Base-by-base conservation (phyloP, 1,140 invertebrate genomes). In the Orussus abietinus region DNA sequence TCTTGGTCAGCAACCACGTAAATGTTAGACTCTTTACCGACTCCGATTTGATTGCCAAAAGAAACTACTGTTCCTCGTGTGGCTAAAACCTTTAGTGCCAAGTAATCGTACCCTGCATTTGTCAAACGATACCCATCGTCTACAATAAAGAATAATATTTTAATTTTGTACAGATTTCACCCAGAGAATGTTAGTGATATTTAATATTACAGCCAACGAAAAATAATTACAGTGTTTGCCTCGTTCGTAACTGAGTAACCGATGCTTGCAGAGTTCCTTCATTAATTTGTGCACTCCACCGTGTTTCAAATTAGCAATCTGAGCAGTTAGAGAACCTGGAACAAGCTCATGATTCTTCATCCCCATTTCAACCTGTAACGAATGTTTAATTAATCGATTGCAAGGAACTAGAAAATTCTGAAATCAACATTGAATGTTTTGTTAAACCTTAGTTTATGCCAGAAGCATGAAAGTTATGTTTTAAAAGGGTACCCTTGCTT, bases 301-400 rank as follows among this genome's bases (percentile, higher is more conserved):
- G 56, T 91, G 82, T 49, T 85, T 85, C 3, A 99, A 75, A 71
- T 90, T 90, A 19, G 96, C 94, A 62, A 99, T 96, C n/a, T 88
- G 85, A 18, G 93, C 90, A 9, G 91, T 84, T 12, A 99, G 70
- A 1, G 85, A 76, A 3, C 81, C 82, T 2, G 96, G 94, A 2
- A 99, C 96, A 3, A 98, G 69, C 72, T 99, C 96, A 62, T 99
- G 96, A 67, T 99, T 99, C 66, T 96, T 97, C 93, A 98, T 97
- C 6, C 96, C 96, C 95, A 98, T 98, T 79, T 99, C 96, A 69
- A 99, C 86, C 91, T 95, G 53, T 35, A 74, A 69, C 35, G 19
- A 41, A 34, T 18, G 12, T 45, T n/a, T n/a, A n/a, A n/a, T n/a
- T n/a, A n/a, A 30, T 33, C 39, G 40, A 42, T n/a, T n/a, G 25